Evolutionary conservation across 2,888 invertebrate genomes (phyloP), one percentile per base, ranked within the genome.

Genomic region (Monoplex corrugatus): DNA sequence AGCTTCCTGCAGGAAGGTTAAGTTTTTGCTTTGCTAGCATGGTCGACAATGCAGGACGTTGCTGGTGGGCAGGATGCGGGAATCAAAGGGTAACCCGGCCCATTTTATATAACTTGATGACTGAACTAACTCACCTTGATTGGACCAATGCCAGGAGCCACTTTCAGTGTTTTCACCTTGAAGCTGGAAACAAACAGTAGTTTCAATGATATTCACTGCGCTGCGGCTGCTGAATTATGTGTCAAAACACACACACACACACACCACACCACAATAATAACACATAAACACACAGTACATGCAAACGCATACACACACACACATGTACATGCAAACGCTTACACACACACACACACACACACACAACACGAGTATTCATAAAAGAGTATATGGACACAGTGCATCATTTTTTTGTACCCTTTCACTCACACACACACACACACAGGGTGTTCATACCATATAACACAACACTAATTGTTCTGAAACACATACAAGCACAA

Each of bases 61-160:
- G n/a, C n/a, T n/a, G n/a, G n/a, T n/a, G n/a, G n/a, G n/a, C n/a
- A n/a, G n/a, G n/a, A n/a, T n/a, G n/a, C n/a, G n/a, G n/a, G n/a
- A n/a, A n/a, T n/a, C n/a, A n/a, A n/a, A n/a, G n/a, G n/a, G n/a
- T n/a, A n/a, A n/a, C n/a, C n/a, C n/a, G n/a, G n/a, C n/a, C n/a
- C n/a, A n/a, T n/a, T n/a, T n/a, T n/a, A n/a, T n/a, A n/a, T n/a
- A n/a, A n/a, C n/a, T n/a, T n/a, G n/a, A n/a, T 10, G 57, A 57
- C 50, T 43, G 40, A 6, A 40, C 8, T 68, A 2, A 57, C 87
- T 87, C 16, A 87, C 87, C 32, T 57, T 80, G 28, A 87, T 3
- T 32, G 78, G 80, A 8, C 87, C 87, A n/a, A 87, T 57, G 40
- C 57, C 80, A n/a, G 87, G 80, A 38, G n/a, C n/a, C n/a, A n/a